Evolutionary conservation across 2,113 vertebrate genomes (phyloP).

Genomic region (Typhlomys cinereus): DNA sequence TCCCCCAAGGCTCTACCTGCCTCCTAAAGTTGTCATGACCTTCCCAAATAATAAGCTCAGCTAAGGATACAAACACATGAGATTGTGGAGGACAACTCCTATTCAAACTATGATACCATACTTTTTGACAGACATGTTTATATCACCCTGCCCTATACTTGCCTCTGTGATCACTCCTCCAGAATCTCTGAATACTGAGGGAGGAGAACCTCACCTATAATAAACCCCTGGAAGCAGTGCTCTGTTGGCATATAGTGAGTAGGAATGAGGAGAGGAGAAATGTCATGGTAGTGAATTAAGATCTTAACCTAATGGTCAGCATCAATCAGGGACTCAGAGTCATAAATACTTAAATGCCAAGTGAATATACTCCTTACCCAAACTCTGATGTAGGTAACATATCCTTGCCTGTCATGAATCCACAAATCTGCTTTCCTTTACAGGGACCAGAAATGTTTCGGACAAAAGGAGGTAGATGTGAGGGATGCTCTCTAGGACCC

Average conservation of each 20-base stretch:
- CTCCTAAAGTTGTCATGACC: too few species aligned
- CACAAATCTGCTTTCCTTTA: not conserved
- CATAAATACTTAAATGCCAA: not conserved
- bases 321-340: conserved; percentile 27
- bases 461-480: not conserved
- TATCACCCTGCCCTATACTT: not conserved
- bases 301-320: not conserved
- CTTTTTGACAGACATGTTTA: too few species aligned
- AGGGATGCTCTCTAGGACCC: too few species aligned
- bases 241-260: not conserved
- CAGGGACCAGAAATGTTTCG: not conserved
- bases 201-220: not conserved
- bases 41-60: too few species aligned
- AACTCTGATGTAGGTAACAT: too few species aligned
- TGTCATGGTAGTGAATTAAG: not conserved
- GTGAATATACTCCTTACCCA: not conserved
- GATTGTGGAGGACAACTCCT: too few species aligned
- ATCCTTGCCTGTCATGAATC: not conserved
- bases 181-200: not conserved
- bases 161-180: not conserved
- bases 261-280: not conserved
- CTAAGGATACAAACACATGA: not conserved
- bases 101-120: not conserved
- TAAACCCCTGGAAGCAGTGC: not conserved
- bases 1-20: too few species aligned